These are phyloP conservation scores for Leucosticte australis DNA, from an alignment of 2,113 vertebrate species.

Conservation along the genomic window DNA sequence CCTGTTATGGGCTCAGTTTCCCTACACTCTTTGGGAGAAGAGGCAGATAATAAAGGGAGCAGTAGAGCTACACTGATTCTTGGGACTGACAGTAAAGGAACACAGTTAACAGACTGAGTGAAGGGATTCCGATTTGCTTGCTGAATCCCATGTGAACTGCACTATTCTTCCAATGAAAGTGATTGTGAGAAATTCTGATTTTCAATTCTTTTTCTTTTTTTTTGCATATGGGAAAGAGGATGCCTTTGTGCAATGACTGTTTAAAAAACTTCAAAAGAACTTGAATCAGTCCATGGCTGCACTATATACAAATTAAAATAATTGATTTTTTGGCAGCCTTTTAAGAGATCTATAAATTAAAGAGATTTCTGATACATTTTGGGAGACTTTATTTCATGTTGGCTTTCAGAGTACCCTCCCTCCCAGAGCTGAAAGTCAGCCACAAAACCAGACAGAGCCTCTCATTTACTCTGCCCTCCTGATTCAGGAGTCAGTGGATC, in stretches of 20 bases:
- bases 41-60: background rate
- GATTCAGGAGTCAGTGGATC: background rate
- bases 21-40: background rate
- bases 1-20: background rate
- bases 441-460: background rate
- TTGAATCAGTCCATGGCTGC: slow-evolving; percentile 49
- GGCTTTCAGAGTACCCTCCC: slow-evolving; percentile 19
- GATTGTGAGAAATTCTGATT: slow-evolving; percentile 29
- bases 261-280: slow-evolving; percentile 68
- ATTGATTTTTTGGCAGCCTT: slow-evolving; percentile 68
- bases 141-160: background rate
- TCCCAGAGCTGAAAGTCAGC: slow-evolving; percentile 35
- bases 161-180: background rate
- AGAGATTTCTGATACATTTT: slow-evolving; percentile 60
- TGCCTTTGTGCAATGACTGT: slow-evolving; percentile 52
- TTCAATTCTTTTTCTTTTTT: background rate
- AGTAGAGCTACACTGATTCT: background rate
- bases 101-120: background rate
- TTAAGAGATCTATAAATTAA: slow-evolving; percentile 66
- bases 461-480: slow-evolving; percentile 1
- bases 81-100: background rate
- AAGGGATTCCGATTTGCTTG: slow-evolving; percentile 3
- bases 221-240: slow-evolving; percentile 14
- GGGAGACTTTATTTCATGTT: slow-evolving; percentile 22
- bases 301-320: slow-evolving; percentile 70